These are phyloP conservation scores for Andricus quercusramuli DNA, from an alignment of 2,888 invertebrate species.

Conservation along the genomic window DNA sequence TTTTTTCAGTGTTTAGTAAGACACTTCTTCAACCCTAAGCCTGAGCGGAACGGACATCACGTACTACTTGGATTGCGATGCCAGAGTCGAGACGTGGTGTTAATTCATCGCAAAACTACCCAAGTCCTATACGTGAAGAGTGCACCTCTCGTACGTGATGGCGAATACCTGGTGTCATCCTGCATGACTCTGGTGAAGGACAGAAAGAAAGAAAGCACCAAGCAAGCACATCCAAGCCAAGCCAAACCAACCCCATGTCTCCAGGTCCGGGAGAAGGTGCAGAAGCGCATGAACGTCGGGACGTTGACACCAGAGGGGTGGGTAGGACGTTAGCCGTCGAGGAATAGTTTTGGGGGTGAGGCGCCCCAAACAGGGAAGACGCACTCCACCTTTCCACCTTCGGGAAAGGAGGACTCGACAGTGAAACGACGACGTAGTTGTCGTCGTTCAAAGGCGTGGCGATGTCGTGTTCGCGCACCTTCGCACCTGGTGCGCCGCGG, in stretches of 20 bases:
- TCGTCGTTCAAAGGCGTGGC: conserved; percentile 74
- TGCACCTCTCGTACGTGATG: conserved; percentile 59
- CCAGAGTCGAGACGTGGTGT: conserved; percentile 32
- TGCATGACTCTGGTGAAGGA: conserved; percentile 64
- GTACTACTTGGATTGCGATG: conserved; percentile 14
- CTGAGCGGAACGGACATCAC: neutral
- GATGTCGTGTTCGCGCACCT: conserved; percentile 74
- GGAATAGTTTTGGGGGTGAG: conserved; percentile 37
- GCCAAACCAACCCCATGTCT: conserved; percentile 25
- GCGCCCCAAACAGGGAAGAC: conserved; percentile 26
- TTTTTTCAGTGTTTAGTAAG: too few species aligned
- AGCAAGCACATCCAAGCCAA: conserved; percentile 15
- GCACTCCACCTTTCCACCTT: conserved; percentile 40
- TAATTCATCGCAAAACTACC: conserved; percentile 52
- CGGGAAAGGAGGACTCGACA: conserved; percentile 46
- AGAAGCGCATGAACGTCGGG: conserved; percentile 60
- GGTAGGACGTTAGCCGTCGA: conserved; percentile 61
- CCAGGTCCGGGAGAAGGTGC: conserved; percentile 59
- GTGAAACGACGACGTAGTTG: conserved; percentile 52
- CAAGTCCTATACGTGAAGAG: conserved; percentile 52
- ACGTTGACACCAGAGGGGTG: conserved; percentile 71
- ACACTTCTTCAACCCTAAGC: neutral
- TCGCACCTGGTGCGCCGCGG: conserved; percentile 76
- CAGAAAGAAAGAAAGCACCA: conserved; percentile 52
- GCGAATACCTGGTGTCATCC: conserved; percentile 61